Evolutionary conservation across 2,888 invertebrate species (phyloP).

Genomic region (Tetranychus piercei): DNA sequence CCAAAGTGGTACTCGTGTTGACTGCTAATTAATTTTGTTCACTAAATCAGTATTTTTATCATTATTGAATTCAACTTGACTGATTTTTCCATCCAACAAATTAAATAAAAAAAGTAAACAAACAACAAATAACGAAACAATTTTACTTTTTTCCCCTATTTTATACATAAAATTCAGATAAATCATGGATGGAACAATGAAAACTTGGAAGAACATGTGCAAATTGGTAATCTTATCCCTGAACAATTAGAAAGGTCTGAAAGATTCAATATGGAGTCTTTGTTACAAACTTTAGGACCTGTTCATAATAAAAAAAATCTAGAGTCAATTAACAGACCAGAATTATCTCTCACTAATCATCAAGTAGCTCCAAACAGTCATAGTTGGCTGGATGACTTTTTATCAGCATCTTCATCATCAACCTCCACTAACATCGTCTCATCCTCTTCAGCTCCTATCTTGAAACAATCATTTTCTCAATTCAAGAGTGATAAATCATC

Average conservation of each 20-base stretch:
- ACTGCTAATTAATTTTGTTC: too few species aligned
- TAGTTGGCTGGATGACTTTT: neutral
- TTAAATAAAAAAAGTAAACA: neutral
- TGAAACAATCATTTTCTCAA: neutral
- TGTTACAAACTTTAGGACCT: neutral
- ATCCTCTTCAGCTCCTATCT: constrained; percentile 30
- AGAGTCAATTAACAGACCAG: neutral
- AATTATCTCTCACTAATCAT: neutral
- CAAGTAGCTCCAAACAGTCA: neutral
- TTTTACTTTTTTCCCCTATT: neutral
- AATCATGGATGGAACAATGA: neutral
- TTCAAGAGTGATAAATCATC: constrained; percentile 56
- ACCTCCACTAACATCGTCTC: constrained; percentile 52
- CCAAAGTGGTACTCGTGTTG: too few species aligned
- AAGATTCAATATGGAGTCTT: neutral
- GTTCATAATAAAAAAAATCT: neutral
- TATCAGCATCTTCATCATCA: neutral
- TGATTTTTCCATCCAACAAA: too few species aligned
- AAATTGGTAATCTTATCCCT: neutral
- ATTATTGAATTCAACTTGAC: too few species aligned
- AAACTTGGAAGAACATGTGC: neutral
- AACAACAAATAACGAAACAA: neutral
- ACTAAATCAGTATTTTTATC: too few species aligned
- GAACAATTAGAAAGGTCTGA: neutral
- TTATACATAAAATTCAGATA: neutral